These are phyloP conservation scores for Euzetes globulus DNA, from an alignment of 2,888 invertebrate species.

Conservation along the genomic window DNA sequence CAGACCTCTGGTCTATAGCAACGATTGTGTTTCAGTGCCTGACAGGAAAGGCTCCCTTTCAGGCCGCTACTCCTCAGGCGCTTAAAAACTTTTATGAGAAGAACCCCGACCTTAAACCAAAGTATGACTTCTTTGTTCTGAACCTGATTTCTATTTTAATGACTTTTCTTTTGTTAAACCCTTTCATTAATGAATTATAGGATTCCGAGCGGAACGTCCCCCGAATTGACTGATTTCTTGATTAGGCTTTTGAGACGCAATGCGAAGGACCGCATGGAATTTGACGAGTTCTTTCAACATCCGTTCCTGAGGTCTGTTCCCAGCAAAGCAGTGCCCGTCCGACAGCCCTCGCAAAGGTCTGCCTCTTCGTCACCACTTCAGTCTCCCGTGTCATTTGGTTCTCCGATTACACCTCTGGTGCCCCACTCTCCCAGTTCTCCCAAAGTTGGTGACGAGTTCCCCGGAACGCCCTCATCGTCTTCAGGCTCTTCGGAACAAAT, in stretches of 20 bases:
- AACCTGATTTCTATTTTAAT: conserved; percentile 18
- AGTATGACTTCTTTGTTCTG: conserved; percentile 56
- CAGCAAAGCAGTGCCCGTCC: conserved; percentile 13
- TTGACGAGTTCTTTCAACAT: conserved; percentile 89
- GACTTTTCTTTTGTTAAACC: conserved; percentile 38
- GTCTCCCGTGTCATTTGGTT: conserved; percentile 30
- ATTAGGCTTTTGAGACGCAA: conserved; percentile 75
- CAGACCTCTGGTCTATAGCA: conserved; percentile 97
- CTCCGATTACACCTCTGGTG: neutral
- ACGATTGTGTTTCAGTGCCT: conserved; percentile 98
- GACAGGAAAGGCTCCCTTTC: conserved; percentile 96
- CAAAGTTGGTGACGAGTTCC: conserved; percentile 40
- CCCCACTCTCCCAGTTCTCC: neutral
- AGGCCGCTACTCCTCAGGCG: conserved; percentile 94
- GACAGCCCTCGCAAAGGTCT: neutral
- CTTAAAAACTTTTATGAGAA: conserved; percentile 94
- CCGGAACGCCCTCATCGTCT: conserved; percentile 42
- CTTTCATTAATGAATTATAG: conserved; percentile 53
- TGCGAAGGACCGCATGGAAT: conserved; percentile 89
- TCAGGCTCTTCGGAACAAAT: neutral
- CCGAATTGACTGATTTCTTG: conserved; percentile 76
- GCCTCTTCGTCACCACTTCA: conserved; percentile 18
- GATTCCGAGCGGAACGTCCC: conserved; percentile 87
- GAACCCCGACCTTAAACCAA: conserved; percentile 78
- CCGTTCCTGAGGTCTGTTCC: conserved; percentile 57